Percentiles rank a stretch among this genome's conserved stretches.
These are phyloP conservation scores for Lagorchestes hirsutus DNA, from an alignment of 2,797 vertebrate genomes.

Conservation along the genomic window DNA sequence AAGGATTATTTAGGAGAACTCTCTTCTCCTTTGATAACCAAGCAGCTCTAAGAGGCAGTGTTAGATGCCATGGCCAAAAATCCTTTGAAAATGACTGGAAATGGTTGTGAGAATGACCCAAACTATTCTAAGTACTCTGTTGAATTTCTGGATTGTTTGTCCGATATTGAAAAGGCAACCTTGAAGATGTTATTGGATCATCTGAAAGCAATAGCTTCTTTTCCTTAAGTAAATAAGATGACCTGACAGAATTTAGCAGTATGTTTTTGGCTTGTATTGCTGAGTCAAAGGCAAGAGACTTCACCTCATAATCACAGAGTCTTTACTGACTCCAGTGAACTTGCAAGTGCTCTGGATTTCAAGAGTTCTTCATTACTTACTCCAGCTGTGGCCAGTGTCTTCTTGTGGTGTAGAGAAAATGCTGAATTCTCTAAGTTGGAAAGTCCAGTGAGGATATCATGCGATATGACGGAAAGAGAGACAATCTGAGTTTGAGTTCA, in stretches of 20 bases:
- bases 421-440: not conserved
- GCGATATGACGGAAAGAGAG: not conserved
- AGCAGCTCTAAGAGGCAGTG: conserved; percentile 94
- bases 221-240: conserved; percentile 98
- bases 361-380: conserved; percentile 98
- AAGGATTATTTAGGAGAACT: conserved; percentile 98
- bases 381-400: conserved; percentile 94
- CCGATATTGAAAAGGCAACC: conserved; percentile 95
- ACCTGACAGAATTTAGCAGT: conserved; percentile 99
- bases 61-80: conserved; percentile 92
- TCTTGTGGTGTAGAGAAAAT: not conserved
- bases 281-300: conserved; percentile 96
- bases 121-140: conserved; percentile 91
- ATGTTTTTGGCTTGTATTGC: conserved; percentile 96
- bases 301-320: conserved; percentile 94
- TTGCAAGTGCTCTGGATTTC: conserved; percentile 97
- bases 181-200: conserved; percentile 95
- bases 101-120: conserved; percentile 92
- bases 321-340: conserved; percentile 97
- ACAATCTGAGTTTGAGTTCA: not conserved
- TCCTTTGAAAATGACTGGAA: conserved; percentile 91
- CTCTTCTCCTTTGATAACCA: conserved; percentile 95
- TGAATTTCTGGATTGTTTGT: conserved; percentile 92
- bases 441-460: not conserved
- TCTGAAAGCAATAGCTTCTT: conserved; percentile 96